Conservation (phyloP, 2,113 vertebrate species). For the Gorsachius goisagi region DNA sequence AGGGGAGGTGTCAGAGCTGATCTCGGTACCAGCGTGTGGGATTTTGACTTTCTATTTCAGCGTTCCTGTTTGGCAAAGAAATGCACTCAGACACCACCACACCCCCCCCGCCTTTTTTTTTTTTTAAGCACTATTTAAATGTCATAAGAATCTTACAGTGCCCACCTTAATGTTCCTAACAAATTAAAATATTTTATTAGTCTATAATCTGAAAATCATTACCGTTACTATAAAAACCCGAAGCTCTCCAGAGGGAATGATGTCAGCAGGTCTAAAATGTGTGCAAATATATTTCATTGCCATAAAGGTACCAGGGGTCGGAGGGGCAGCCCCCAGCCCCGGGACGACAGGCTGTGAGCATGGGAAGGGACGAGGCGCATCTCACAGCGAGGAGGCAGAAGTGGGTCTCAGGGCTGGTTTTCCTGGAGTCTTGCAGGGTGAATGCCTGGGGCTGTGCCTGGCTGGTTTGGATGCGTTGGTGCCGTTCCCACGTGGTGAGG, state of each 20-base stretch:
- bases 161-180: conserved; percentile 11
- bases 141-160: conserved; percentile 7
- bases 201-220: conserved; percentile 57
- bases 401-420: neutral
- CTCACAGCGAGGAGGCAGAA: neutral
- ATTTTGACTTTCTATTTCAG: conserved; percentile 45
- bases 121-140: conserved; percentile 29
- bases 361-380: neutral
- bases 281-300: neutral
- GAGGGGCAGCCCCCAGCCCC: neutral
- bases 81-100: neutral
- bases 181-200: conserved; percentile 63
- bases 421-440: neutral
- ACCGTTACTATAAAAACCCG: neutral
- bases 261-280: conserved; percentile 17
- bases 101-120: neutral
- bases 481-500: fast-evolving
- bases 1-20: conserved; percentile 21
- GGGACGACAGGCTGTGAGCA: neutral
- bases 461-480: neutral
- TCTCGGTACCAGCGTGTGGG: neutral
- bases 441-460: neutral
- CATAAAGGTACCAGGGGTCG: neutral
- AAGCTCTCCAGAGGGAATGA: conserved; percentile 9
- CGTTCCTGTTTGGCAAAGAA: conserved; percentile 35